These are phyloP conservation scores for Archegozetes longisetosus DNA, from an alignment of 1,140 invertebrate genomes.

Conservation along the genomic window DNA sequence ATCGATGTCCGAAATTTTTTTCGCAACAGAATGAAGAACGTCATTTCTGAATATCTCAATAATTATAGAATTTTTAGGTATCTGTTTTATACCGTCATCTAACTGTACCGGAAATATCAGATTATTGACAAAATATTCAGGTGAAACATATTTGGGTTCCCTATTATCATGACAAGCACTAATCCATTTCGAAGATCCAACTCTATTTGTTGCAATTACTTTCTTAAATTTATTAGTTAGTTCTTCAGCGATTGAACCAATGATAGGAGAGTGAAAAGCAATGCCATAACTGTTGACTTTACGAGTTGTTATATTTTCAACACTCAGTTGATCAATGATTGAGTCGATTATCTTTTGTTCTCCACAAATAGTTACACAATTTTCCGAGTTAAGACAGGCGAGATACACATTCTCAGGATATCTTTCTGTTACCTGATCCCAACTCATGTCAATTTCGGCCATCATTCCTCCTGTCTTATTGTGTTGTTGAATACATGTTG, in stretches of 20 bases:
- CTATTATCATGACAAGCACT: conserved; percentile 73
- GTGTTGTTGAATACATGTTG: conserved; percentile 46
- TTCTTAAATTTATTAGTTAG: conserved; percentile 55
- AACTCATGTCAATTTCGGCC: conserved; percentile 63
- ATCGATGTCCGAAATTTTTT: conserved; percentile 37
- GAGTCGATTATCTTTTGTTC: conserved; percentile 46
- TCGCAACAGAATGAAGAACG: conserved; percentile 59
- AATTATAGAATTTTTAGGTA: conserved; percentile 57
- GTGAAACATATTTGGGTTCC: conserved; percentile 45
- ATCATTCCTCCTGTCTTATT: conserved; percentile 42
- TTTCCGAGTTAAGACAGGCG: conserved; percentile 82
- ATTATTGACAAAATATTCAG: conserved; percentile 42
- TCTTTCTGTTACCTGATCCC: conserved; percentile 56
- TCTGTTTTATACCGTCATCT: conserved; percentile 54
- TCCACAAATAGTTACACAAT: conserved; percentile 84
- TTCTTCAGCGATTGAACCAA: conserved; percentile 60
- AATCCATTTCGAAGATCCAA: conserved; percentile 63
- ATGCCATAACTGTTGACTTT: conserved; percentile 67
- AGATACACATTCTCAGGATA: conserved; percentile 58
- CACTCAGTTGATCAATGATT: conserved; percentile 53
- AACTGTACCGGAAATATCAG: conserved; percentile 54
- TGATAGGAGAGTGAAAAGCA: conserved; percentile 88
- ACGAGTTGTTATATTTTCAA: conserved; percentile 57
- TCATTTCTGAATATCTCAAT: conserved; percentile 45
- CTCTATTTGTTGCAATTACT: conserved; percentile 58